Base-by-base conservation (phyloP, 35 echinoderm and acorn worm genomes). In the Amphiura filiformis region DNA sequence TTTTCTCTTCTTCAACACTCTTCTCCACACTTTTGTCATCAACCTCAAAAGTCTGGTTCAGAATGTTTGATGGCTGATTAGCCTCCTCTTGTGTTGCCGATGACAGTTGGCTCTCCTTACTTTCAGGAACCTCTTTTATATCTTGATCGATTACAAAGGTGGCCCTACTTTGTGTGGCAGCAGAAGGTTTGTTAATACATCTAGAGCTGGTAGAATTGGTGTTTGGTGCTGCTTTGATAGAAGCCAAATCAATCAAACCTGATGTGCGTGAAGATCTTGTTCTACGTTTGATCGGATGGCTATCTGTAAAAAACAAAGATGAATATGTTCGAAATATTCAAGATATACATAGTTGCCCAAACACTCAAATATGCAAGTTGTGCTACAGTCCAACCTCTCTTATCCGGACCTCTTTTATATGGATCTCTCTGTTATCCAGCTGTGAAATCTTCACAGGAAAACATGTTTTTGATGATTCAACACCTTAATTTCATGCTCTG, bases 11-110 rank as follows among this genome's bases (percentile, higher is more conserved):
- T 9, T 4, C 41, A 9, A 9, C 5, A 4, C 17, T 4, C 17
- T 47, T 47, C 17, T 47, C 41, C 17, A 9, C 41, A 70, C 26
- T 23, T 30, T 70, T 70, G 26, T 5, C 1, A 26, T n/a, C 61
- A 70, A 70, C 26, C 61, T 70, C 61, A 70, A 70, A 70, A 30
- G 61, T 70, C 28, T 70, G 61, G 26, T 70, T 70, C 61, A 70
- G 28, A 18, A 70, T 23, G 17, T 47, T 47, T 47, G 41, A 47
- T 70, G 61, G 41, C 5, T 47, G 41, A 47, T 47, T n/a, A 70
- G 61, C 61, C 26, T n/a, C 61, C 17, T 15, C 61, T 26, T 70
- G 61, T 15, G 26, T 30, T 70, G n/a, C 61, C 7, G 61, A 70
- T 1, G 9, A 70, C 26, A n/a, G 3, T 30, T 70, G 1, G 2